Evolutionary conservation across 2,113 vertebrate genomes (phyloP).

Genomic region (Sander vitreus): DNA sequence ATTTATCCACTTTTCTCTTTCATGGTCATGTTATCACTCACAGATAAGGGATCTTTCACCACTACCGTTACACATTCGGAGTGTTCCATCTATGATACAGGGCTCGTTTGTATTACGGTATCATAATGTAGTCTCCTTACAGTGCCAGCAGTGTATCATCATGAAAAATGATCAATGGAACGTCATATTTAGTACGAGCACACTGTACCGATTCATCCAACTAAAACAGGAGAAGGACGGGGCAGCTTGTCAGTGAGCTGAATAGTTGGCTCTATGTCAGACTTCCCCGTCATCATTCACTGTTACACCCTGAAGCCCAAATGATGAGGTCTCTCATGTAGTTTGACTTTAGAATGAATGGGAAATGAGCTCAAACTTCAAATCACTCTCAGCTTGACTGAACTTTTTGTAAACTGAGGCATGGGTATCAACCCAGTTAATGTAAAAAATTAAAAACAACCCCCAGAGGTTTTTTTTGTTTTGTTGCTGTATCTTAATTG

Average conservation of each 20-base stretch:
- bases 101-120: background rate
- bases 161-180: slow-evolving; percentile 7
- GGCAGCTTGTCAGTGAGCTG: background rate
- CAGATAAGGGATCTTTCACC: background rate
- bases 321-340: slow-evolving; percentile 4
- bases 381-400: background rate
- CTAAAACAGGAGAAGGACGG: background rate
- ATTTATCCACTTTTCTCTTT: background rate
- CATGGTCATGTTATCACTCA: background rate
- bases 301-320: background rate
- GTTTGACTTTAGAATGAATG: background rate
- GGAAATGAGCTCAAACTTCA: background rate
- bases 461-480: background rate
- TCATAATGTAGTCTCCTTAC: slow-evolving; percentile 8
- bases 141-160: background rate
- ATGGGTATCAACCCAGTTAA: background rate
- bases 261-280: background rate
- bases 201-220: background rate
- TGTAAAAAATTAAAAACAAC: background rate
- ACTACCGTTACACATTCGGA: background rate
- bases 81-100: background rate
- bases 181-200: background rate
- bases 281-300: background rate
- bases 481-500: background rate
- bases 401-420: background rate